Percentiles rank a stretch among this genome's conserved stretches.
Conservation (phyloP, 2,113 vertebrate genomes). For the Proteles cristata region DNA sequence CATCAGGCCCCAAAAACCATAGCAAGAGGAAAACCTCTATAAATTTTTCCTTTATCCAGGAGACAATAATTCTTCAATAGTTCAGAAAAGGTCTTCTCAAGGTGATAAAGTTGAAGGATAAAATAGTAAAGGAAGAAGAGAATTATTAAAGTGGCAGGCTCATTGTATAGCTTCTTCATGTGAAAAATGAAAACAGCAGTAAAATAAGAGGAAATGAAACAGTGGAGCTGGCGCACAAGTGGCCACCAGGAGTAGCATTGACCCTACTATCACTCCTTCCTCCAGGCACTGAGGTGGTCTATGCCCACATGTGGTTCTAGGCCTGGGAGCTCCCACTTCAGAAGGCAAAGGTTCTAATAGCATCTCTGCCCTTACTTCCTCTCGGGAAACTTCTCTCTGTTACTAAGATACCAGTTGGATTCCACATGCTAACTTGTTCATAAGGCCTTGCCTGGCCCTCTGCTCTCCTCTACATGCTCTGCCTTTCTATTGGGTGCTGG, state of each 20-base stretch:
- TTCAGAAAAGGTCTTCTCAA: not conserved
- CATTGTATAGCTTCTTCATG: not conserved
- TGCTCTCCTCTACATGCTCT: not conserved
- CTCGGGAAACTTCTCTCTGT: not conserved
- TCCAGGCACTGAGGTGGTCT: not conserved
- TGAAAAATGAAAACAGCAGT: not conserved
- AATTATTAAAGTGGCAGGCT: not conserved
- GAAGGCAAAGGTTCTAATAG: not conserved
- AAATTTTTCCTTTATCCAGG: not conserved
- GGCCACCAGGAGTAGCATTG: not conserved
- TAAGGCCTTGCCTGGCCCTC: not conserved
- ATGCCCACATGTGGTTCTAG: not conserved
- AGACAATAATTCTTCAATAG: not conserved
- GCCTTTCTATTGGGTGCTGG: not conserved
- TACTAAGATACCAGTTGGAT: not conserved
- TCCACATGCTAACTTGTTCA: not conserved
- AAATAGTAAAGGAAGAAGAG: not conserved
- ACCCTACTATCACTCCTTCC: fast-evolving
- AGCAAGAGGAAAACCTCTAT: not conserved
- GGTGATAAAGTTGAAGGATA: conserved; percentile 12
- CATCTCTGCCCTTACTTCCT: not conserved
- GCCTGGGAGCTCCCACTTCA: not conserved
- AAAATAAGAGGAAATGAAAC: not conserved
- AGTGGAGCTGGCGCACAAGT: not conserved
- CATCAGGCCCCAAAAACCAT: not conserved